A percentile compares a stretch with the other conserved stretches of the same genome.
phyloP scores from a whole-genome alignment of 2,888 invertebrate genomes.

The Schrankia costaestrigalis region DNA sequence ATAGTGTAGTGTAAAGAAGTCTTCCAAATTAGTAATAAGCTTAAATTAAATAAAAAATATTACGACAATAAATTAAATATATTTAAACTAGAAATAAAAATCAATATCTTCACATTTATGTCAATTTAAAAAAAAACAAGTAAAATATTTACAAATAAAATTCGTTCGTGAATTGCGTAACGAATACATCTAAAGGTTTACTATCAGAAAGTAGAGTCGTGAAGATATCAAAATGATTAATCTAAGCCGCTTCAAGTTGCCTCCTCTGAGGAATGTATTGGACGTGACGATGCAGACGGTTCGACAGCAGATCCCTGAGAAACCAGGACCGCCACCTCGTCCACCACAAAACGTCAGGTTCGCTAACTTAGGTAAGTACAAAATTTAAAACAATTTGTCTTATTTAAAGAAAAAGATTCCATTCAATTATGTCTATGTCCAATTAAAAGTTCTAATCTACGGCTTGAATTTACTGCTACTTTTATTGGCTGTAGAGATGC shows the following conservation, averaged over 20 bases:
- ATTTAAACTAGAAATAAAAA: slow-evolving; percentile 19
- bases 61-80: not conserved
- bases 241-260: slow-evolving; percentile 82
- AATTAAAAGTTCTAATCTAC: too few relatives aligned
- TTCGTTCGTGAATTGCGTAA: not conserved
- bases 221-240: slow-evolving; percentile 51
- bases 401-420: slow-evolving; percentile 16
- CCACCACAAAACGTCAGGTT: slow-evolving; percentile 78
- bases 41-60: not conserved
- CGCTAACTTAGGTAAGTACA: slow-evolving; percentile 75
- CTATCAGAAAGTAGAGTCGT: not conserved
- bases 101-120: slow-evolving; percentile 40
- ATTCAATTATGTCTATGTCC: slow-evolving; percentile 24
- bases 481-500: too few relatives aligned
- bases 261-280: slow-evolving; percentile 87
- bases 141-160: slow-evolving; percentile 3
- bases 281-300: slow-evolving; percentile 92
- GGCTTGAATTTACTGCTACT: too few relatives aligned
- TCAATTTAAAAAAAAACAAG: slow-evolving; percentile 24
- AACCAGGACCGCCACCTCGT: slow-evolving; percentile 71
- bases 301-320: slow-evolving; percentile 88
- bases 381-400: too few relatives aligned
- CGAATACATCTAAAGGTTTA: not conserved
- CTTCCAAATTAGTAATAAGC: slow-evolving; percentile 64
- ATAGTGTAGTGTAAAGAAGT: slow-evolving; percentile 67